Conservation (phyloP, 1,140 invertebrate genomes). For the Cheumatopsyche charites region DNA sequence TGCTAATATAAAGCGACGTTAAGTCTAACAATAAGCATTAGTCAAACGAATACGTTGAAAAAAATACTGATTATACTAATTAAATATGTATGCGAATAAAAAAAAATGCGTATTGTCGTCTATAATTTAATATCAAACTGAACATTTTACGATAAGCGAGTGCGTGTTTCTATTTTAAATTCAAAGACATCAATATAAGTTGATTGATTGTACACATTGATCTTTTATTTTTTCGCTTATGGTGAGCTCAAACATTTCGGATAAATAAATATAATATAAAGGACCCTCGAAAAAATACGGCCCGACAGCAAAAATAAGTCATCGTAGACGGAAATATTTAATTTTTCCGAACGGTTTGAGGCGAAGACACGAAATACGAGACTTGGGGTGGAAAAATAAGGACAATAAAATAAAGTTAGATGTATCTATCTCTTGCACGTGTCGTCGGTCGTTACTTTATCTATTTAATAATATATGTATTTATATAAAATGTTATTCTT, state of each 20-base stretch:
- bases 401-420: slow-evolving; percentile 4
- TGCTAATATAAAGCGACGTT: too few species aligned
- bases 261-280: neutral
- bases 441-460: neutral
- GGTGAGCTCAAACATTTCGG: slow-evolving; percentile 6
- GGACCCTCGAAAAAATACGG: neutral
- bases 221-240: slow-evolving; percentile 19
- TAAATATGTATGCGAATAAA: too few species aligned
- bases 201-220: slow-evolving; percentile 19
- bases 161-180: too few species aligned
- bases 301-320: slow-evolving; percentile 4
- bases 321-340: slow-evolving; percentile 15
- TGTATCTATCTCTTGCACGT: neutral
- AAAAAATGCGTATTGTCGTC: too few species aligned
- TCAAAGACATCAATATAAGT: neutral
- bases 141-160: too few species aligned
- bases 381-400: neutral
- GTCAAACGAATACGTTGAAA: too few species aligned
- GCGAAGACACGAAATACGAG: neutral
- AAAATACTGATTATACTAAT: too few species aligned
- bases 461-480: too few species aligned
- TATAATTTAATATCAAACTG: too few species aligned
- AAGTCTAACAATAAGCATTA: too few species aligned
- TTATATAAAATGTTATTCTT: too few species aligned
- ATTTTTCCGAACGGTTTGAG: slow-evolving; percentile 3